Conservation (phyloP, 2,888 invertebrate species). For the Priocnemis perturbator region DNA sequence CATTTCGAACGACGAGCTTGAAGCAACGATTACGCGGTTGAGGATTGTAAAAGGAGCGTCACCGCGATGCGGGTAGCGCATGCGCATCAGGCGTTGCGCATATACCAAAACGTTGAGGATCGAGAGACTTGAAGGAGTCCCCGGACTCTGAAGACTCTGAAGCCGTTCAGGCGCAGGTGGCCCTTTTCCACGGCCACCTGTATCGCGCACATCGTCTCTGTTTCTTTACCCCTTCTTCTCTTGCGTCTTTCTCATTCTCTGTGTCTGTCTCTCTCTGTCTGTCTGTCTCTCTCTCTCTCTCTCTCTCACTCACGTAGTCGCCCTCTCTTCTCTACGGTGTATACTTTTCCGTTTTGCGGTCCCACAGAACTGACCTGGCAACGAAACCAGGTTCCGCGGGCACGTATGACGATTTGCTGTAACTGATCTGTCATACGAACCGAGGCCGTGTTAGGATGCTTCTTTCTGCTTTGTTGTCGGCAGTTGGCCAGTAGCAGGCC, state of each 20-base stretch:
- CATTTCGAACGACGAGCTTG: too few relatives aligned
- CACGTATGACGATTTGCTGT: too few relatives aligned
- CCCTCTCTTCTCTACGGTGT: conserved; percentile 25
- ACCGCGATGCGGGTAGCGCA: conserved; percentile 7
- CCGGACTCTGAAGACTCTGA: background rate
- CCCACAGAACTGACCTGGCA: conserved; percentile 19
- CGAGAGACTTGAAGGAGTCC: background rate
- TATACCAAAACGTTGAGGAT: too few relatives aligned
- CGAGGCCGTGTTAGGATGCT: too few relatives aligned
- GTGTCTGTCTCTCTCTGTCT: too few relatives aligned
- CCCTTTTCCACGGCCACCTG: conserved; percentile 63
- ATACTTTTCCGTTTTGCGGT: conserved; percentile 47
- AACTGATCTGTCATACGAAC: too few relatives aligned
- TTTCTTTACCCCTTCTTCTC: too few relatives aligned
- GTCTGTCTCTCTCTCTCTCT: too few relatives aligned
- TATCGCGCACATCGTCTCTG: conserved; percentile 38
- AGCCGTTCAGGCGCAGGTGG: conserved; percentile 56
- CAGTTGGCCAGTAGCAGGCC: too few relatives aligned
- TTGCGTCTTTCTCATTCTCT: background rate
- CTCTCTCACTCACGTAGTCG: background rate
- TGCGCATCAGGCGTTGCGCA: background rate
- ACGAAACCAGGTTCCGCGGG: too few relatives aligned
- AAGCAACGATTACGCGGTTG: too few relatives aligned
- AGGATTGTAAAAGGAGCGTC: conserved; percentile 5
- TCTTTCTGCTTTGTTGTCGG: too few relatives aligned